A percentile compares a stretch with the other conserved stretches of the same genome.
These are phyloP conservation scores for Lasiurus cinereus DNA, from an alignment of 2,113 vertebrate genomes.

Conservation along the genomic window DNA sequence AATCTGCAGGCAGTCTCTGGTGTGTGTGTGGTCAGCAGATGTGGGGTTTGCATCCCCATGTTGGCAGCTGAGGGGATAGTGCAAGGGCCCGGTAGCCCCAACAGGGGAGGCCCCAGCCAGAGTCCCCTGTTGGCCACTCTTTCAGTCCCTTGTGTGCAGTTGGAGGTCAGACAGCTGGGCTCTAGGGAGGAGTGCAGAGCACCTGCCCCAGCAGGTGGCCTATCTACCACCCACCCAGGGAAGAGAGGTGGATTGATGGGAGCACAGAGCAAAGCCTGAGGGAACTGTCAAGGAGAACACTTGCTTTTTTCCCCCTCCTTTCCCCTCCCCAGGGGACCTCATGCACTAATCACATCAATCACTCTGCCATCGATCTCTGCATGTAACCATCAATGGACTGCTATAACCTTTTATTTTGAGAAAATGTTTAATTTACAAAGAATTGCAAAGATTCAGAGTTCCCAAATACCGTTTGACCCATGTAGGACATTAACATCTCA, in stretches of 20 bases:
- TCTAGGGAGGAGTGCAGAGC: background rate
- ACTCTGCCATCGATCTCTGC: background rate
- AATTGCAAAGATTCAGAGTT: background rate
- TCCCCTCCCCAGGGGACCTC: too few relatives aligned
- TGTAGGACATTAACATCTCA: background rate
- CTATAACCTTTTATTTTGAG: background rate
- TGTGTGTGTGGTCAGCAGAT: background rate
- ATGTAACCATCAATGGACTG: background rate
- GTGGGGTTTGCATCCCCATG: background rate
- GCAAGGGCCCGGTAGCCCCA: background rate
- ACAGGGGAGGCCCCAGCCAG: background rate
- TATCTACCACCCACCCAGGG: background rate
- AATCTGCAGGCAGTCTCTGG: rapidly evolving
- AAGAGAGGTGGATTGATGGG: background rate
- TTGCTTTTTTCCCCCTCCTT: background rate
- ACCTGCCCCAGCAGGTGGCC: background rate
- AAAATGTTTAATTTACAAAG: background rate
- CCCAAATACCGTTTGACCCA: background rate
- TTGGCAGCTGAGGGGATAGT: background rate
- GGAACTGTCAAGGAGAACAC: background rate
- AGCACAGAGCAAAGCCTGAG: background rate
- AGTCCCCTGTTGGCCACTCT: background rate
- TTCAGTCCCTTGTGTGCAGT: background rate
- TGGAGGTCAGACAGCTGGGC: background rate
- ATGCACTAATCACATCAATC: background rate